Conservation (phyloP, 2,888 invertebrate species). For the Imbricaverruca yamaguchii region DNA sequence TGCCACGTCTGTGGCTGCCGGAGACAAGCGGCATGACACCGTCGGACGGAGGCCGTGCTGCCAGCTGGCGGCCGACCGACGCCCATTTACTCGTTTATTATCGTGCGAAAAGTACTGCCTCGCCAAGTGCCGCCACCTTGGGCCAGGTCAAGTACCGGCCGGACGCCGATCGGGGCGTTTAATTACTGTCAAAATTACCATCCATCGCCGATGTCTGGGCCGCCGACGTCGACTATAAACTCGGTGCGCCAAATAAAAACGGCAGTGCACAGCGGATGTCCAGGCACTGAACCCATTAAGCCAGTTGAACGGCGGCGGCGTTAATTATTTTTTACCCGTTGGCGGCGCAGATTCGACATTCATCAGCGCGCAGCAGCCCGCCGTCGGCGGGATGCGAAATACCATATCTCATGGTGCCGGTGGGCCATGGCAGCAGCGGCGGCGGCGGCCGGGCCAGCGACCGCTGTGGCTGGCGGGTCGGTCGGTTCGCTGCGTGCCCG, state of each 20-base stretch:
- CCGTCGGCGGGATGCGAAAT: constrained; percentile 1
- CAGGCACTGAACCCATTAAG: constrained; percentile 11
- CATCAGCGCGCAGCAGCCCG: neutral
- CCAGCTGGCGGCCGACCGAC: neutral
- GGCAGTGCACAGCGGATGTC: neutral
- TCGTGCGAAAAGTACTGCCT: neutral
- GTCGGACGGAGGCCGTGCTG: neutral
- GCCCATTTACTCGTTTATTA: neutral
- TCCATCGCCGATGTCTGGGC: neutral
- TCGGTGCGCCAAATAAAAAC: neutral
- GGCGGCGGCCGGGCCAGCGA: neutral
- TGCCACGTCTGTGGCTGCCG: neutral
- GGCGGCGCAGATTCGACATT: constrained; percentile 14
- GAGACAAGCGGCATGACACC: neutral
- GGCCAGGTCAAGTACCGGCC: neutral
- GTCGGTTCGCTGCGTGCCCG: neutral
- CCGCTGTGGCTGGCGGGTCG: neutral
- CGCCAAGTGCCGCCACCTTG: neutral
- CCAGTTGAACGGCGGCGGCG: neutral
- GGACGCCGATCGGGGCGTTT: neutral
- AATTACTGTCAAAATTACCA: constrained; percentile 16
- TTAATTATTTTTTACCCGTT: neutral
- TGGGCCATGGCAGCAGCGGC: neutral
- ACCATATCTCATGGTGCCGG: constrained; percentile 8
- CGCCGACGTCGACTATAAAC: neutral